phyloP scores from a whole-genome alignment of 2,888 invertebrate species.

The Himalopsyche japonica region DNA sequence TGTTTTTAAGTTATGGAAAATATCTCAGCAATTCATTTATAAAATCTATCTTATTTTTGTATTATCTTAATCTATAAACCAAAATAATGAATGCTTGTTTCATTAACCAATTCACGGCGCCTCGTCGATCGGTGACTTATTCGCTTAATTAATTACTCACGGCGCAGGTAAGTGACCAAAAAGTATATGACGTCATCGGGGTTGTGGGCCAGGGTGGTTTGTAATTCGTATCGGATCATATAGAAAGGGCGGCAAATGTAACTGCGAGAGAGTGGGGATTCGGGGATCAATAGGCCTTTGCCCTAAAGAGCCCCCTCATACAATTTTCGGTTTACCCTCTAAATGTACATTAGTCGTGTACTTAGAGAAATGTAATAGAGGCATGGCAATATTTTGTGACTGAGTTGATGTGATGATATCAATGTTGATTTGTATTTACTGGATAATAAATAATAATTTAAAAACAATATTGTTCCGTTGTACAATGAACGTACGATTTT shows the following conservation, averaged over 20 bases:
- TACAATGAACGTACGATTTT: too few species aligned
- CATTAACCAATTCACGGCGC: not conserved
- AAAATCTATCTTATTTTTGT: too few species aligned
- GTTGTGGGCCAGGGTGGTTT: not conserved
- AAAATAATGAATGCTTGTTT: not conserved
- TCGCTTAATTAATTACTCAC: not conserved
- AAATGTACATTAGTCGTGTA: not conserved
- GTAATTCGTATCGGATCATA: not conserved
- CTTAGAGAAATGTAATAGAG: not conserved
- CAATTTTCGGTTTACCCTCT: not conserved
- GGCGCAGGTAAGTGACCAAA: not conserved
- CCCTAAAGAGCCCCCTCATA: not conserved
- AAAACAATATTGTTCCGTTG: too few species aligned
- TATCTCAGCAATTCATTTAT: too few species aligned
- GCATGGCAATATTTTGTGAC: not conserved
- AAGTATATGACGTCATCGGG: not conserved
- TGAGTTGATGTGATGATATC: too few species aligned
- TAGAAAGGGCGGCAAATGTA: not conserved
- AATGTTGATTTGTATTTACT: too few species aligned
- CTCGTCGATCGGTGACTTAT: not conserved
- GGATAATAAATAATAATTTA: too few species aligned
- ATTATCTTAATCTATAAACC: too few species aligned
- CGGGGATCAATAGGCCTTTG: not conserved
- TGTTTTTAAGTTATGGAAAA: too few species aligned
- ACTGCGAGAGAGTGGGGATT: not conserved